phyloP scores from a whole-genome alignment of 2,888 invertebrate species.

The Bombylius major region DNA sequence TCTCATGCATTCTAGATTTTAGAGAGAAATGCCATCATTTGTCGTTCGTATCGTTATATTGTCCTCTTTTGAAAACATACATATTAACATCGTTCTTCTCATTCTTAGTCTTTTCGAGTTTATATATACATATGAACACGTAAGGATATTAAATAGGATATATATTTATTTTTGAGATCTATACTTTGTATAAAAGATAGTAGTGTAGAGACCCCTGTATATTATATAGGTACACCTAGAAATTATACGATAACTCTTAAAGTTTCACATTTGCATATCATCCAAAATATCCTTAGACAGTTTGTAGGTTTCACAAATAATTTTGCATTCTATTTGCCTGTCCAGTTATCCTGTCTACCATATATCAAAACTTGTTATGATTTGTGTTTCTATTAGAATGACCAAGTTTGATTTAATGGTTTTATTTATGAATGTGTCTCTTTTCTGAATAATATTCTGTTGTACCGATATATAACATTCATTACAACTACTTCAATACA shows the following conservation, averaged over 20 bases:
- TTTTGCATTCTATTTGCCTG: constrained; percentile 15
- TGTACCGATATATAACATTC: constrained; percentile 2
- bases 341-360: constrained; percentile 14
- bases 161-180: too few species aligned
- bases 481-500: background rate
- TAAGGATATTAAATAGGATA: background rate
- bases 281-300: constrained; percentile 13
- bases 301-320: constrained; percentile 3
- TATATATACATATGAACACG: background rate
- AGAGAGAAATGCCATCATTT: background rate
- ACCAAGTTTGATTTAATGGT: constrained; percentile 14
- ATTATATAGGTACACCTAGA: too few species aligned
- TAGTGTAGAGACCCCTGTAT: too few species aligned
- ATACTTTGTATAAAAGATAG: too few species aligned
- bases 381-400: constrained; percentile 15
- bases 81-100: background rate
- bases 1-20: background rate
- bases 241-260: background rate
- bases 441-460: constrained; percentile 1
- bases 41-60: background rate
- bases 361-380: constrained; percentile 16
- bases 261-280: constrained; percentile 13
- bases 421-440: constrained; percentile 7
- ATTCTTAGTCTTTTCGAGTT: background rate
- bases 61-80: background rate